phyloP scores from a whole-genome alignment of 1,140 invertebrate genomes.

The Cotesia typhae region DNA sequence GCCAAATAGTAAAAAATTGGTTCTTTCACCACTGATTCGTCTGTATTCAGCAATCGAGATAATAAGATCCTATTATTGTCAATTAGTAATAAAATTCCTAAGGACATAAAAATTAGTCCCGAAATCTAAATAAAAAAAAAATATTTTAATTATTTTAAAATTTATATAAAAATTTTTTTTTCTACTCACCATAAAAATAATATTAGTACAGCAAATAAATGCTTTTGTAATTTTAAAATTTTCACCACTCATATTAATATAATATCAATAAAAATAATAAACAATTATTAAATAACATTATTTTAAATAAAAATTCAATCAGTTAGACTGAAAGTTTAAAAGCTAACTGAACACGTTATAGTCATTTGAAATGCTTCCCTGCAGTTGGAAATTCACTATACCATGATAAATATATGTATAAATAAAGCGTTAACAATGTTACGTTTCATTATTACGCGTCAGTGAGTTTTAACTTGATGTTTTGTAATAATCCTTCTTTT shows the following conservation, averaged over 20 bases:
- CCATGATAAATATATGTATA: too few species aligned
- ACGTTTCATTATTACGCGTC: slow-evolving; percentile 14
- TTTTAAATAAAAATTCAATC: background rate
- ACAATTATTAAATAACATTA: background rate
- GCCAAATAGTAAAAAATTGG: slow-evolving; percentile 80
- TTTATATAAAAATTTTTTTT: background rate
- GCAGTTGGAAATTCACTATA: background rate
- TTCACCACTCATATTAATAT: slow-evolving; percentile 22
- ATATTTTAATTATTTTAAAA: background rate
- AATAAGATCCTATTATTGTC: slow-evolving; percentile 75
- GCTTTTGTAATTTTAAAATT: slow-evolving; percentile 49
- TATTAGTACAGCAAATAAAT: slow-evolving; percentile 61
- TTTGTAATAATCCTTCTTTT: background rate
- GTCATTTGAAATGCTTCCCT: background rate
- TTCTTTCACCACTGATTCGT: slow-evolving; percentile 67
- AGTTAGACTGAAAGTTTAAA: background rate
- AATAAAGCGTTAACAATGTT: background rate
- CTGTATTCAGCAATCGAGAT: slow-evolving; percentile 71
- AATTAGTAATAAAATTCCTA: slow-evolving; percentile 75
- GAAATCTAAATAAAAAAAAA: slow-evolving; percentile 67
- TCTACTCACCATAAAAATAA: slow-evolving; percentile 56
- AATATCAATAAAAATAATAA: slow-evolving; percentile 4
- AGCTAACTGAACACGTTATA: background rate
- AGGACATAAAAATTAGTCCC: slow-evolving; percentile 73
- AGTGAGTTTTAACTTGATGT: background rate